Percentiles rank a stretch among this genome's conserved stretches.
Conservation (phyloP, 2,888 invertebrate species). For the Allygus modestus region DNA sequence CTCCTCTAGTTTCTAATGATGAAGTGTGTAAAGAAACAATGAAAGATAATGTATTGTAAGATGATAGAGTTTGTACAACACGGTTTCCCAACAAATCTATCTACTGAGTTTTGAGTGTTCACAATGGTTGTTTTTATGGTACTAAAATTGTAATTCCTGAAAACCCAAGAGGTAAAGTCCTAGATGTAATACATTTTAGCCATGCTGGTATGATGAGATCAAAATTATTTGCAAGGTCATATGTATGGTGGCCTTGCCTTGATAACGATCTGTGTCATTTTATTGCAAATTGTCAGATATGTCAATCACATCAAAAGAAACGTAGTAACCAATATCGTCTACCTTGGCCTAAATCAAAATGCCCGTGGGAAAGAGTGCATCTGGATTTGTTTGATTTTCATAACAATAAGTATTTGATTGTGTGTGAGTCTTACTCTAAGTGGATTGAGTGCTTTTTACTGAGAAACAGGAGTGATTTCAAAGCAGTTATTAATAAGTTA, state of each 20-base stretch:
- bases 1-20: background rate
- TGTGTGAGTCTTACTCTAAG: too few relatives aligned
- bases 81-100: slow-evolving; percentile 1
- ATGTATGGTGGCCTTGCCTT: background rate
- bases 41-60: background rate
- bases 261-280: background rate
- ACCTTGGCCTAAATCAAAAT: background rate
- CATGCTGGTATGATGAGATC: background rate
- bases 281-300: background rate
- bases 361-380: slow-evolving; percentile 10
- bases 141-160: background rate
- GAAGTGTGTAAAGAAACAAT: background rate
- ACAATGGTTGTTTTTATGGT: slow-evolving; percentile 33
- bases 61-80: background rate
- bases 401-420: too few relatives aligned
- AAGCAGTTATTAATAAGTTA: background rate
- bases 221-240: background rate
- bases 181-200: too few relatives aligned
- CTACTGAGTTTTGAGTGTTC: background rate
- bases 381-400: too few relatives aligned
- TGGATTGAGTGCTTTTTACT: background rate
- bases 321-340: too few relatives aligned
- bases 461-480: slow-evolving; percentile 25
- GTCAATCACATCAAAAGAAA: background rate
- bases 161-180: background rate